Evolutionary conservation across 1,140 invertebrate species (phyloP).

Genomic region (Bactericera cockerelli): DNA sequence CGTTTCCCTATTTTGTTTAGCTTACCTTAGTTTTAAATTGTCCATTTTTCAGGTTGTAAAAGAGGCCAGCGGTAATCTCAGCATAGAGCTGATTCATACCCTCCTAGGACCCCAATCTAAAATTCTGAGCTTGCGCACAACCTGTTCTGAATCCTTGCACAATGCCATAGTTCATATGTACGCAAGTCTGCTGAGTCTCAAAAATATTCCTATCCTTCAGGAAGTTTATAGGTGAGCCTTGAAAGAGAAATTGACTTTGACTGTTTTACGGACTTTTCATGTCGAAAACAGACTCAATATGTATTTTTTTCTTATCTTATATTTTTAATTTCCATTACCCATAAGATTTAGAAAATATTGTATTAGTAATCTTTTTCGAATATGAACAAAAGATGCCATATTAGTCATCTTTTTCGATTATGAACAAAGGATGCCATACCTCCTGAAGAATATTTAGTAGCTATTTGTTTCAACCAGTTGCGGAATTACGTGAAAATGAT

Average conservation of each 20-base stretch:
- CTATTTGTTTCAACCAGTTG: too few relatives aligned
- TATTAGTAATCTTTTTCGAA: too few relatives aligned
- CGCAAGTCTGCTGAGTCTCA: slow-evolving; percentile 64
- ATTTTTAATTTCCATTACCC: too few relatives aligned
- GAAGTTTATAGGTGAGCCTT: slow-evolving; percentile 56
- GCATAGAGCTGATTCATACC: slow-evolving; percentile 55
- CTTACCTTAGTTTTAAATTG: background rate
- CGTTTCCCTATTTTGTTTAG: too few relatives aligned
- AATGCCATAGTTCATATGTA: slow-evolving; percentile 55
- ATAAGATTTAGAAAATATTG: too few relatives aligned
- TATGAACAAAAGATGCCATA: too few relatives aligned
- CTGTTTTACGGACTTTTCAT: background rate
- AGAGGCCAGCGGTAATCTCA: slow-evolving; percentile 56
- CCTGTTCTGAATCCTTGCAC: slow-evolving; percentile 41
- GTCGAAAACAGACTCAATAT: background rate
- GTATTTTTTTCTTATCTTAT: too few relatives aligned
- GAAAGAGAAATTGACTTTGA: too few relatives aligned
- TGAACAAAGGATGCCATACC: too few relatives aligned
- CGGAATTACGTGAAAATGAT: too few relatives aligned
- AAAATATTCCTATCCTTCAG: slow-evolving; percentile 77
- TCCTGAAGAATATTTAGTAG: too few relatives aligned
- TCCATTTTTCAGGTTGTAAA: slow-evolving; percentile 35
- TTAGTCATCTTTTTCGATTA: too few relatives aligned
- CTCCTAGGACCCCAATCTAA: slow-evolving; percentile 53
- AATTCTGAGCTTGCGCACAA: slow-evolving; percentile 44